Evolutionary conservation across 2,888 invertebrate species (phyloP), one percentile per base, ranked within the genome.

Genomic region (Quadriops clusia): DNA sequence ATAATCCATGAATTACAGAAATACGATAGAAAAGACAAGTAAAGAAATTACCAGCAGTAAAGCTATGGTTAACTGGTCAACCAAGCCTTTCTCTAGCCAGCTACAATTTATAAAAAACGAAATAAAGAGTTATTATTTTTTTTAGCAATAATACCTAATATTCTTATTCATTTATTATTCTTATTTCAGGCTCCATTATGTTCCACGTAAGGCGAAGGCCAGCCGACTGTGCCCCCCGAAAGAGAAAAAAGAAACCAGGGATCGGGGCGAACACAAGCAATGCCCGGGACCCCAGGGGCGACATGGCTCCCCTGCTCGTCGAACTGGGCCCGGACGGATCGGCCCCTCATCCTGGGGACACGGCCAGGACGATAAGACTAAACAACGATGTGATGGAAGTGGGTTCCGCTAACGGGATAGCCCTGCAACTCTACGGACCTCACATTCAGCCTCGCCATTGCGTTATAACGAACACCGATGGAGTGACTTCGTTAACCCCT

Each of bases 401-500:
- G 35, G 79, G 79, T 2, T 79, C 67, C 54, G 89, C 71, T 68
- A 95, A 72, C 65, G 86, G 75, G 50, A 79, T 70, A 45, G 74
- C 70, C 37, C 64, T 86, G 30, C 85, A 83, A 54, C 67, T 86
- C 36, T 83, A 82, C 55, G 93, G 91, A 8, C 85, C 90, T 12
- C 87, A 89, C 47, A 86, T 95, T 43, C 87, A 87, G 65, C 79
- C 94, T 7, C 73, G 91, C 31, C 97, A 97, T 62, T 95, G 95
- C 64, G 86, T 94, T 48, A 82, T 97, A 45, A 86, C 93, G 30
- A 77, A 78, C 53, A 77, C 87, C 33, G 84, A 86, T 42, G 90
- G 91, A 28, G 84, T 94, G 36, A 93, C 91, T 44, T 83, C 85
- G 3, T 77, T 95, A 23, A 95, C 95, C 15, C 95, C 97, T 5